A percentile compares a stretch with the other conserved stretches of the same genome.
These are phyloP conservation scores for Trogon melanurus DNA, from an alignment of 2,113 vertebrate species.

Conservation along the genomic window DNA sequence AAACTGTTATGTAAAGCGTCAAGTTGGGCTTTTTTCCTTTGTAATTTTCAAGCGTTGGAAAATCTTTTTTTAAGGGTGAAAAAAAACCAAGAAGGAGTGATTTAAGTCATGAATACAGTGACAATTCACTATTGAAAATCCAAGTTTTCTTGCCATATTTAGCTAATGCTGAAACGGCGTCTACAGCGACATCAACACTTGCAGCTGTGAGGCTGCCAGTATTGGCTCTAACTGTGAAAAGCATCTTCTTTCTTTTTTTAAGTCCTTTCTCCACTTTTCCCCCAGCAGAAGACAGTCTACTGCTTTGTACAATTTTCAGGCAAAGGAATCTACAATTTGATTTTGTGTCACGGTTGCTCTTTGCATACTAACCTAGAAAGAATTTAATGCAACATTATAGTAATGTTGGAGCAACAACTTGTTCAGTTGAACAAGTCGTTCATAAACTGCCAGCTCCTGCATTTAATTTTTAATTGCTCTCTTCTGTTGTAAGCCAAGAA, in stretches of 20 bases:
- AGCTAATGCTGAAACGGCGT: neutral
- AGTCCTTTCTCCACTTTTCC: neutral
- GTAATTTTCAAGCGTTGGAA: neutral
- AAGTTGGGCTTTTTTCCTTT: neutral
- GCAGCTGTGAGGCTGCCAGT: neutral
- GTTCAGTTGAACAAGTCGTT: neutral
- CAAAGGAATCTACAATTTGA: neutral
- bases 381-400: neutral
- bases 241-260: neutral
- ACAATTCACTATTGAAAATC: slow-evolving; percentile 2
- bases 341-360: neutral
- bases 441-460: neutral
- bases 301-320: neutral
- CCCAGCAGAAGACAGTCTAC: neutral
- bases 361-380: neutral
- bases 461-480: neutral
- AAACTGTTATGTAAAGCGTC: neutral
- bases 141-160: neutral
- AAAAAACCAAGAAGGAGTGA: neutral
- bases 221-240: neutral
- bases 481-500: neutral
- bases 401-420: neutral
- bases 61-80: neutral
- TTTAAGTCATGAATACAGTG: neutral
- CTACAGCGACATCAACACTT: neutral